Evolutionary conservation across 2,797 vertebrate species (phyloP), one percentile per base, ranked within the genome.

Genomic region (Merluccius polli): DNA sequence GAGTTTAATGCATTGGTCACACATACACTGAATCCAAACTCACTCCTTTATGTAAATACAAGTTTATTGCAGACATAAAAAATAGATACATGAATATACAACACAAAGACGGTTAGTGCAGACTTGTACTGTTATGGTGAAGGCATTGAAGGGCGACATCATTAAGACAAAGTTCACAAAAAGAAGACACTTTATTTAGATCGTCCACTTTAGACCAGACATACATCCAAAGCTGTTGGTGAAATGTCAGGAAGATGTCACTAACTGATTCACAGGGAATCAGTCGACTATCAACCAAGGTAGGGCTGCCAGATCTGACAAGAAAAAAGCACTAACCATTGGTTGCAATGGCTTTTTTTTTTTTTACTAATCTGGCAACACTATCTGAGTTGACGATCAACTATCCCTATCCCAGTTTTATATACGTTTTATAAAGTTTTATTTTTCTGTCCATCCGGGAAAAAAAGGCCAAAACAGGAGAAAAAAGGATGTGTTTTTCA

Each of bases 1-100:
- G 16, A 21, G 52, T n/a, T 10, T 18, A 59, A 59, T 59, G 16
- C 52, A 10, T 59, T 59, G 52, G 52, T 3, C 12, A 27, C 24
- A 63, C 48, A 63, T 10, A 63, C 52, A 63, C 59, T 2, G 2
- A 65, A n/a, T 27, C 24, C n/a, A 27, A 72, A 44, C 36, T 27
- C 18, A 41, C 5, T 72, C 12, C 21, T 75, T 78, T 81, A 79
- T 84, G 85, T 88, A 91, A 90, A 90, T 87, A 86, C 78, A 77
- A 72, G 81, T 91, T 90, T 92, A 91, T 92, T 92, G 85, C 72
- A 81, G 73, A 82, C 78, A 84, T 84, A 72, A 83, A 84, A 85
- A 84, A 82, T 75, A 84, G 80, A 83, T 72, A 81, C 72, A 86
- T 78, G 75, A 84, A 85, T 85, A 88, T 83, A 87, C 76, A 85